A percentile compares a stretch with the other conserved stretches of the same genome.
phyloP scores from a whole-genome alignment of 2,113 vertebrate genomes.

The Phoenicopterus ruber region DNA sequence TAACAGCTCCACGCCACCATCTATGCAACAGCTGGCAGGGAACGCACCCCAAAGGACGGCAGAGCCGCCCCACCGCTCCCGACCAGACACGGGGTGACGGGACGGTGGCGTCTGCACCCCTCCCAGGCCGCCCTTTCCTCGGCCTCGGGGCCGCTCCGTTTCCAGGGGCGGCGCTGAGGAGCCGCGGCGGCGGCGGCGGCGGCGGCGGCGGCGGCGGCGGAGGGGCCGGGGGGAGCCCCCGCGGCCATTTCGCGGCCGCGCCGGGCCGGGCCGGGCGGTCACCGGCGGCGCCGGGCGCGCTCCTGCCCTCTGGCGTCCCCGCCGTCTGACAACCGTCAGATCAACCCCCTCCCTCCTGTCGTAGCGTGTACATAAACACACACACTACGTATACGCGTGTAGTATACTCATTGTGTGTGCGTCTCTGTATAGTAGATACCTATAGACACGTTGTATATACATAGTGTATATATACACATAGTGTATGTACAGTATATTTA shows the following conservation, averaged over 20 bases:
- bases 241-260: neutral
- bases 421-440: too few relatives aligned
- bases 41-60: rapidly evolving
- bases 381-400: too few relatives aligned
- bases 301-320: neutral
- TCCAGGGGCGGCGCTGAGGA: neutral
- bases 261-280: too few relatives aligned
- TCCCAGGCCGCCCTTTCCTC: too few relatives aligned
- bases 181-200: too few relatives aligned
- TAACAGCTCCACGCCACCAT: neutral
- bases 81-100: rapidly evolving
- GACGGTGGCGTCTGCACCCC: rapidly evolving
- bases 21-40: rapidly evolving
- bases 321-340: rapidly evolving
- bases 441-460: too few relatives aligned
- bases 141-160: neutral
- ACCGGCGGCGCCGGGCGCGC: rapidly evolving
- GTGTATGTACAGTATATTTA: neutral
- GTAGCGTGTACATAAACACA: rapidly evolving
- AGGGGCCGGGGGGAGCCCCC: neutral
- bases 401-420: too few relatives aligned
- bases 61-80: neutral
- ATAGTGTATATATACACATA: neutral
- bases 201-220: neutral
- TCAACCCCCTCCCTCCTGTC: neutral